These are phyloP conservation scores for Hetaerina americana DNA, from an alignment of 1,140 invertebrate genomes.

Conservation along the genomic window DNA sequence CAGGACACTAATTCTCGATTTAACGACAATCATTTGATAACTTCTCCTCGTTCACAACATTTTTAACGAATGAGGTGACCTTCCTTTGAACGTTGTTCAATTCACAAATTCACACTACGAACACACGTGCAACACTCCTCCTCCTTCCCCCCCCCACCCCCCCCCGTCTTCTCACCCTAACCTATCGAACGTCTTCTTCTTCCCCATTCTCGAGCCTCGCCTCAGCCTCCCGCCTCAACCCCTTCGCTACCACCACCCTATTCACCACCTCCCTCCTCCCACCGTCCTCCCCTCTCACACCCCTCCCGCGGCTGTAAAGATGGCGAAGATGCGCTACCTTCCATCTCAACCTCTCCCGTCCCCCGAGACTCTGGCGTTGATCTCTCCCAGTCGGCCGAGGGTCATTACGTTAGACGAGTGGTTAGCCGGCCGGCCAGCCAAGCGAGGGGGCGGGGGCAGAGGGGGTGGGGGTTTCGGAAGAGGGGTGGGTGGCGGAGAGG, in stretches of 20 bases:
- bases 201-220: not conserved
- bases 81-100: no score
- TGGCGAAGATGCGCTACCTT: not conserved
- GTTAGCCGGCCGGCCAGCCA: not conserved
- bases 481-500: not conserved
- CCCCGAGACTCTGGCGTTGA: no score
- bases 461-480: not conserved
- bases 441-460: not conserved
- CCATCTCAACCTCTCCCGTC: not conserved
- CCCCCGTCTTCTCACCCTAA: not conserved
- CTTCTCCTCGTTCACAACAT: no score
- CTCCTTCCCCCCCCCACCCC: not conserved
- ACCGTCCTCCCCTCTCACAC: not conserved
- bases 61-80: no score
- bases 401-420: not conserved
- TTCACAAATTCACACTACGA: no score
- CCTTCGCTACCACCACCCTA: not conserved
- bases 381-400: not conserved
- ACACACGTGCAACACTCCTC: no score
- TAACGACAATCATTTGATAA: no score
- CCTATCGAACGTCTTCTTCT: not conserved
- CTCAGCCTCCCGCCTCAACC: no score
- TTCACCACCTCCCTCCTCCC: not conserved
- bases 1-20: no score
- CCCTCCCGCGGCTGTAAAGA: not conserved